Evolutionary conservation across 2,888 invertebrate species (phyloP).

Genomic region (Drosophila monieri): DNA sequence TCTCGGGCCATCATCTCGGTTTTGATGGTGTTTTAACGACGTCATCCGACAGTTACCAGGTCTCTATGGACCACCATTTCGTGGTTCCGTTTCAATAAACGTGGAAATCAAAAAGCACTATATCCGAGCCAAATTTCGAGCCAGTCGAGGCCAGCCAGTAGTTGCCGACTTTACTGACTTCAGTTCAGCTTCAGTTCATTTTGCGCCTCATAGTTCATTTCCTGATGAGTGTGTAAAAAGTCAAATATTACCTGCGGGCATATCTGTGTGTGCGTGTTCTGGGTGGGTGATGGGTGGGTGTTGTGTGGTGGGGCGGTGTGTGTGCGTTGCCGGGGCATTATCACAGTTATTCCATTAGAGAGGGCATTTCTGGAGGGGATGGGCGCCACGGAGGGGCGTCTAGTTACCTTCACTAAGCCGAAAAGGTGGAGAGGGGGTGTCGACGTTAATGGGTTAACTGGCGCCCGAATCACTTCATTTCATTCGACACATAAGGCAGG

Average conservation of each 20-base stretch:
- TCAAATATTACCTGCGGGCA: conserved; percentile 34
- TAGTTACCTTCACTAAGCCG: conserved; percentile 9
- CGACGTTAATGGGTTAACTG: conserved; percentile 72
- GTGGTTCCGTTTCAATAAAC: conserved; percentile 37
- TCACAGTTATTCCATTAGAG: conserved; percentile 43
- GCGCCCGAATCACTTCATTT: conserved; percentile 68
- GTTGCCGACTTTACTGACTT: conserved; percentile 16
- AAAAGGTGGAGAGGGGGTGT: conserved; percentile 28
- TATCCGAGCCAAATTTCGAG: conserved; percentile 1
- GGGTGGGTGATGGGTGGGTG: neutral
- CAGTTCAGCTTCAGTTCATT: conserved; percentile 27
- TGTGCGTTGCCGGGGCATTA: conserved; percentile 22
- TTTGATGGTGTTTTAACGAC: conserved; percentile 28
- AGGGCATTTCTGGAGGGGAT: conserved; percentile 3
- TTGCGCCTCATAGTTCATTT: conserved; percentile 33
- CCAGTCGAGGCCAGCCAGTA: neutral
- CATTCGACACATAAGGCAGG: conserved; percentile 43
- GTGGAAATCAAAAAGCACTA: conserved; percentile 32
- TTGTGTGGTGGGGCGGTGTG: conserved; percentile 1
- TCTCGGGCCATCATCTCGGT: conserved; percentile 15
- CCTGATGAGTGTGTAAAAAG: conserved; percentile 40
- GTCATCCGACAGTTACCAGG: conserved; percentile 20
- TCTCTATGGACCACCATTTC: conserved; percentile 21
- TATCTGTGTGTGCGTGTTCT: conserved; percentile 6
- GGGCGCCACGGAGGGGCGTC: neutral